phyloP scores from a whole-genome alignment of 2,113 vertebrate species.

The Coregonus clupeaformis region DNA sequence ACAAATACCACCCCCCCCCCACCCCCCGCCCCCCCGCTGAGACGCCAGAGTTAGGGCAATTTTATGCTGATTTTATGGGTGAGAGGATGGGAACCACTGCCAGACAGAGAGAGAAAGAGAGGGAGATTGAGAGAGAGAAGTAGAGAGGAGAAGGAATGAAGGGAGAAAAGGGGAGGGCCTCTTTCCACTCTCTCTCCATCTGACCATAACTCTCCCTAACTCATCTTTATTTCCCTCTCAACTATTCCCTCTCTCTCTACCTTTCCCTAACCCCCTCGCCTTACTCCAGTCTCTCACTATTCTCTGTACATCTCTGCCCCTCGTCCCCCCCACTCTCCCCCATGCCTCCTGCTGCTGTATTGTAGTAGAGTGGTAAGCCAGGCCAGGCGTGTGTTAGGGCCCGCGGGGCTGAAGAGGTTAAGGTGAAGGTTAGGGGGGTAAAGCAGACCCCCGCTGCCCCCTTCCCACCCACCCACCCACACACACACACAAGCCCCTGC shows the following conservation, averaged over 20 bases:
- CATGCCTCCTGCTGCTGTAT: conserved; percentile 46
- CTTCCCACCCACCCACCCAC: conserved; percentile 7
- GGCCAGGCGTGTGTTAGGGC: conserved; percentile 51
- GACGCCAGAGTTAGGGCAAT: conserved; percentile 74
- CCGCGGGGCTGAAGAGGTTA: conserved; percentile 65
- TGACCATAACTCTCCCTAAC: background rate
- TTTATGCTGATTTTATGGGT: conserved; percentile 84
- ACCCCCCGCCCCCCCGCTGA: conserved; percentile 46
- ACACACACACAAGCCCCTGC: conserved; percentile 1
- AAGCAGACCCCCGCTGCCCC: conserved; percentile 69
- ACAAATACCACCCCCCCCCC: background rate
- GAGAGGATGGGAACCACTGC: conserved; percentile 74
- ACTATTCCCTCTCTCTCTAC: too few species aligned
- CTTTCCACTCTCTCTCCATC: background rate
- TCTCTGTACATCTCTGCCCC: background rate
- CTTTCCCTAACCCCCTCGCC: background rate
- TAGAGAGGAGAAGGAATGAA: background rate
- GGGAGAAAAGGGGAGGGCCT: conserved; percentile 1
- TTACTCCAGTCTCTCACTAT: background rate
- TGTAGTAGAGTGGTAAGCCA: conserved; percentile 32
- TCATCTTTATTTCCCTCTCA: background rate
- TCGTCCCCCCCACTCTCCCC: conserved; percentile 17
- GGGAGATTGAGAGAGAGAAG: background rate
- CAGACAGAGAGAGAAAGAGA: conserved; percentile 24
- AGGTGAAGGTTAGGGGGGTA: conserved; percentile 80